These are phyloP conservation scores for Lates calcarifer DNA, from an alignment of 2,113 vertebrate genomes.

Conservation along the genomic window DNA sequence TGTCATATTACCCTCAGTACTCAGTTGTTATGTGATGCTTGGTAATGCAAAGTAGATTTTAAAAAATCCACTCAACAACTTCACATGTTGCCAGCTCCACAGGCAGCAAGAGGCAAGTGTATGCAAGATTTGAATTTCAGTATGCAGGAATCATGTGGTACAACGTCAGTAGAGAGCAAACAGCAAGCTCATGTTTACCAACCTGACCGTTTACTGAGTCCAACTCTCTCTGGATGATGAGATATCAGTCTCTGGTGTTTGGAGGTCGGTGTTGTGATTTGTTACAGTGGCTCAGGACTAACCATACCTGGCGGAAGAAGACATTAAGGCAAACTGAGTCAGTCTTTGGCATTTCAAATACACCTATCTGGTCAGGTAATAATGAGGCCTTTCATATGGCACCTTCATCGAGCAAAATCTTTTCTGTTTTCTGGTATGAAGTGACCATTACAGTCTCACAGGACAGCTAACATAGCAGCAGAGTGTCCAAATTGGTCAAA, in stretches of 20 bases:
- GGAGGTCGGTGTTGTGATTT: not conserved
- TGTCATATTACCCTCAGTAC: not conserved
- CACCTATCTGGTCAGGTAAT: not conserved
- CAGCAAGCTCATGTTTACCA: slow-evolving; percentile 36
- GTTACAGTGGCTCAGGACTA: not conserved
- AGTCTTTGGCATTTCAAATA: not conserved
- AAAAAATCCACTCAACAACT: slow-evolving; percentile 30
- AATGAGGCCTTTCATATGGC: not conserved
- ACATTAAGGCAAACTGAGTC: not conserved
- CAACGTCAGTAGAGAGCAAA: slow-evolving; percentile 29
- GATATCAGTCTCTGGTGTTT: not conserved
- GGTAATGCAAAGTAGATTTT: slow-evolving; percentile 23
- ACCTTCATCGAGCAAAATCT: not conserved
- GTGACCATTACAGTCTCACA: not conserved
- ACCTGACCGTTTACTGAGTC: not conserved
- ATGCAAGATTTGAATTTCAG: slow-evolving; percentile 46
- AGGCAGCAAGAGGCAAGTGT: not conserved
- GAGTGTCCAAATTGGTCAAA: not conserved
- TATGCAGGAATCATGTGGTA: slow-evolving; percentile 38
- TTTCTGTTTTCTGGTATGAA: not conserved
- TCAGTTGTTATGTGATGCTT: slow-evolving; percentile 2
- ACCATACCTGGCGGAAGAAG: not conserved
- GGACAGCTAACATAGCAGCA: not conserved
- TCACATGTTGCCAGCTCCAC: not conserved
- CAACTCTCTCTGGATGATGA: not conserved